Evolutionary conservation across 2,797 vertebrate genomes (phyloP), one percentile per base, ranked within the genome.

Genomic region (Phrynocephalus forsythii): DNA sequence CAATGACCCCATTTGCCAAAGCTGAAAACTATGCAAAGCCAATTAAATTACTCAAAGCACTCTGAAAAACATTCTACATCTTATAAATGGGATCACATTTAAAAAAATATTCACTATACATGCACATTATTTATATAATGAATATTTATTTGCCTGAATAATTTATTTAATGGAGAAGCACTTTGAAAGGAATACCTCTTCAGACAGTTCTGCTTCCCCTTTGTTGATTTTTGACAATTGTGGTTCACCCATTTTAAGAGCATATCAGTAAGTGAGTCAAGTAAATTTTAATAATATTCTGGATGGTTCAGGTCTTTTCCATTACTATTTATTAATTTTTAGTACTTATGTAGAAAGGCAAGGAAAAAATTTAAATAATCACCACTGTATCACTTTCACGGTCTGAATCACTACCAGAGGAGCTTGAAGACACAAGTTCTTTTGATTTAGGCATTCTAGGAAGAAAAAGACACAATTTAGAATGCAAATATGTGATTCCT

Each of bases 361-460:
- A 10, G 10, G 44, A 44, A 30, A 60, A 60, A 38, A 18, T 26
- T 72, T 86, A 66, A 79, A 84, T 81, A 56, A 69, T 88, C 95
- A 99, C 98, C 98, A 98, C 99, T 86, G 98, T 98, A 91, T 99
- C 98, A 84, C 98, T 97, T 91, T 99, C 98, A 90, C 98, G 98
- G 94, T 99, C 98, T 4, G 99, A 99, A 93, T 99, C 98, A 79
- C 98, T 99, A 89, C 97, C 98, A 93, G 98, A 99, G 77, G 98
- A 97, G 96, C 97, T 98, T 94, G 98, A 98, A 79, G 98, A 98
- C 93, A 99, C 96, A 89, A 99, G 97, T 97, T 99, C 99, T 97
- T 98, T 99, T 96, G 99, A 99, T 92, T 99, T 99, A 44, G 98
- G 98, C 99, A 99, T 99, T 96, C 98, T 99, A 95, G 73, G 92